These are phyloP conservation scores for Elanoides forficatus DNA, from an alignment of 2,113 vertebrate genomes.

Conservation along the genomic window DNA sequence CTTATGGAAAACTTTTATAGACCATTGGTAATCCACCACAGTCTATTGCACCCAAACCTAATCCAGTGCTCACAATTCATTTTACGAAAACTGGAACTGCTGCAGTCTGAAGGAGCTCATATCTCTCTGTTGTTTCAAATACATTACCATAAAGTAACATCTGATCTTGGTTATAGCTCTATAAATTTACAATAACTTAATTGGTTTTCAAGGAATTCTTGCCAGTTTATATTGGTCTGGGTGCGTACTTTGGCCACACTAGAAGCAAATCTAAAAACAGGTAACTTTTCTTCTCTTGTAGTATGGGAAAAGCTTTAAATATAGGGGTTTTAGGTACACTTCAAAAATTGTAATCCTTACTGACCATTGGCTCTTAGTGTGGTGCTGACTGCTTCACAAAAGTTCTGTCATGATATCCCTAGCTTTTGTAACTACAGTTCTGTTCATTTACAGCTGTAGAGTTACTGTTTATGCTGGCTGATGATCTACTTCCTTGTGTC, in stretches of 20 bases:
- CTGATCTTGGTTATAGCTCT: conserved; percentile 1
- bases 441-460: background rate
- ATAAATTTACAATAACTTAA: background rate
- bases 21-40: background rate
- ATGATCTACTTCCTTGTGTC: background rate
- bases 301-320: background rate
- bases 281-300: background rate
- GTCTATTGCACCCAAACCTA: background rate
- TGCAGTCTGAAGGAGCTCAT: background rate
- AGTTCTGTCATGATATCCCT: background rate
- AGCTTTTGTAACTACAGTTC: background rate
- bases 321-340: background rate
- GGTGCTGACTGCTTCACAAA: background rate
- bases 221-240: background rate
- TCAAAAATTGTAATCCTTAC: background rate
- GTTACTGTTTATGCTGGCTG: background rate
- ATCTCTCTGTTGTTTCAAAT: background rate
- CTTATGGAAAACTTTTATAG: background rate
- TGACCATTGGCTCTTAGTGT: background rate
- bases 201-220: background rate
- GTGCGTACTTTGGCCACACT: background rate
- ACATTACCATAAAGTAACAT: background rate
- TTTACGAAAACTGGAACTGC: background rate
- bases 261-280: background rate
- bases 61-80: background rate